Evolutionary conservation across 2,113 vertebrate genomes (phyloP).

Genomic region (Tachycineta bicolor): DNA sequence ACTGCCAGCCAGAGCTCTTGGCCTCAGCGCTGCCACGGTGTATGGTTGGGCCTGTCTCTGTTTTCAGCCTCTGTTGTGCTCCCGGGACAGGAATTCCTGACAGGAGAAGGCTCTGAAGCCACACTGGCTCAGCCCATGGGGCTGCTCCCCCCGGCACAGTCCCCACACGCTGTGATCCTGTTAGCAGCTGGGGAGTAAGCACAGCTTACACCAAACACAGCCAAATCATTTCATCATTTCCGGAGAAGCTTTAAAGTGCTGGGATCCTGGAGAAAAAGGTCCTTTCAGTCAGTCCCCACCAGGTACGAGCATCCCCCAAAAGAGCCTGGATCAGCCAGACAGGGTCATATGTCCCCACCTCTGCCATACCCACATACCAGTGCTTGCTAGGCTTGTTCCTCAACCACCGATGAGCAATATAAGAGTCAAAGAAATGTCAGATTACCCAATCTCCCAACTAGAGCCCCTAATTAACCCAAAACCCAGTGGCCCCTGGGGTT

Average conservation of each 20-base stretch:
- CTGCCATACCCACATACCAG: neutral
- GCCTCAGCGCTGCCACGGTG: fast-evolving
- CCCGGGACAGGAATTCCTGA: neutral
- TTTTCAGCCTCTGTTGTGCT: neutral
- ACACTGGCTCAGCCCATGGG: neutral
- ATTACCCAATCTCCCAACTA: neutral
- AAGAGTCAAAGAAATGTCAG: neutral
- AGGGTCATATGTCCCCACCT: neutral
- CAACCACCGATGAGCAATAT: neutral
- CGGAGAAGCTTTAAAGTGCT: neutral
- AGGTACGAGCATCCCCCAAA: fast-evolving
- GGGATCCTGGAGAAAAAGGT: neutral
- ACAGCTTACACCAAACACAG: neutral
- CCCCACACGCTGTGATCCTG: fast-evolving
- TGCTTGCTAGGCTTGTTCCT: neutral
- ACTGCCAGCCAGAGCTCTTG: neutral
- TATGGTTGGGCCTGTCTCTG: fast-evolving
- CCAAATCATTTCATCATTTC: neutral
- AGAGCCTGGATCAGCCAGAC: neutral
- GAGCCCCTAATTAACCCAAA: neutral
- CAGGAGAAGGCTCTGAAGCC: neutral
- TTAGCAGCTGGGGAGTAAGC: neutral
- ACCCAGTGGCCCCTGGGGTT: neutral
- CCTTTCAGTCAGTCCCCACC: neutral
- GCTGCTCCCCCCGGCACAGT: neutral